Base-by-base conservation (phyloP, 2,888 invertebrate genomes). In the Zelleria hepariella region DNA sequence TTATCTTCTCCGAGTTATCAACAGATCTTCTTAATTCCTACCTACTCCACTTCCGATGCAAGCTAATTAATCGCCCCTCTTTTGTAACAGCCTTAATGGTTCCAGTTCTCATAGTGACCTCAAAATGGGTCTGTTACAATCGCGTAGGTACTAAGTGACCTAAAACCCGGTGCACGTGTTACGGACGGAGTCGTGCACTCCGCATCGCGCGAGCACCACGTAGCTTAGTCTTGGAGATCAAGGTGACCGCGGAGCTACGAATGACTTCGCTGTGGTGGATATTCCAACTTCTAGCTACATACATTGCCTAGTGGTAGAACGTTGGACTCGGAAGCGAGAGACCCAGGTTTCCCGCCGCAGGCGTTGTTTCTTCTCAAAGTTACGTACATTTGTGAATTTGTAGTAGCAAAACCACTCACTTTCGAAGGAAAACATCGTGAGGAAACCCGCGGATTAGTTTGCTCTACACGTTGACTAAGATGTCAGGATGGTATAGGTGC, bases 171-270 rank as follows among this genome's bases (percentile, higher is more conserved):
- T 68, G 67, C 68, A 72, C 67, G 67, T 71, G 68, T 68, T 68
- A 69, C 32, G 10, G 63, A 64, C 54, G 67, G 63, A 70, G 66
- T 73, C 74, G 71, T 73, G 68, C 66, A 63, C 64, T 62, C 56
- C 32, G 47, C 60, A 59, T 67, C 68, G 72, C 70, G 69, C 69
- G 66, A 69, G 70, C 65, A 69, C 68, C 67, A 66, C 67, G 62
- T 67, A 68, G 70, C 67, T 62, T n/a, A n/a, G n/a, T n/a, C n/a
- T n/a, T 63, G 61, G 62, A 67, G 67, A 74, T 71, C 66, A 66
- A 65, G 62, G 62, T 59, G 60, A 60, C 60, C 70, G 63, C 60
- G 61, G 67, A 75, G 59, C 48, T 65, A 63, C 62, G 67, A 68
- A 57, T n/a, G 32, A 42, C 15, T 15, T 42, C 3, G 15, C 32